These are phyloP conservation scores for Mus spicilegus DNA, from an alignment of 2,113 vertebrate genomes.

Conservation along the genomic window DNA sequence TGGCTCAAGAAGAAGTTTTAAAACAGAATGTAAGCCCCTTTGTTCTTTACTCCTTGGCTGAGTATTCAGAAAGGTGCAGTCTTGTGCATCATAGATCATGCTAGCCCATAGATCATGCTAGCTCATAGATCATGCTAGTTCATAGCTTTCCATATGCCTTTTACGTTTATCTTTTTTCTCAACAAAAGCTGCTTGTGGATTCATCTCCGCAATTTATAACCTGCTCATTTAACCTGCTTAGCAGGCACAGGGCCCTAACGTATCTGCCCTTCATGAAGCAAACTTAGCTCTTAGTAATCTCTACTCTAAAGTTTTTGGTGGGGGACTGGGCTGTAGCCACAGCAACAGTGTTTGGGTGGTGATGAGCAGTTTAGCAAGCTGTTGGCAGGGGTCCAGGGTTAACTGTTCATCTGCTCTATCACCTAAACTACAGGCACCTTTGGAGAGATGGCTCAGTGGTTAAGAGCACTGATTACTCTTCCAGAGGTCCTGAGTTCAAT, in stretches of 20 bases:
- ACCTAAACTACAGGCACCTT: neutral
- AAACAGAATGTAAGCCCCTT: neutral
- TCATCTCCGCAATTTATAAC: neutral
- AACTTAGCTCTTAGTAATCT: neutral
- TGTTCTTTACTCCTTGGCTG: neutral
- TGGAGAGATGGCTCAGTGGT: no score
- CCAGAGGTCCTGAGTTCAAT: no score
- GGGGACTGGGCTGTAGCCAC: neutral
- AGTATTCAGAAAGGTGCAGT: neutral
- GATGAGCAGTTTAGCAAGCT: neutral
- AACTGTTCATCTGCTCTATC: neutral
- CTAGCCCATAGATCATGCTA: neutral
- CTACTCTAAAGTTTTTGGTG: neutral
- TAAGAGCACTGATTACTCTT: no score
- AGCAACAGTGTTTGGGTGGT: no score
- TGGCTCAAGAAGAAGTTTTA: neutral
- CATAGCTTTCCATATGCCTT: neutral
- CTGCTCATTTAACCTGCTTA: neutral
- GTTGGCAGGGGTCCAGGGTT: neutral
- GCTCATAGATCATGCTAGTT: neutral
- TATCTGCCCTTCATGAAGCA: neutral
- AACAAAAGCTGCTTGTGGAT: neutral
- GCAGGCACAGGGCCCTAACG: neutral
- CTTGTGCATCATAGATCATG: no score
- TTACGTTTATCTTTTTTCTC: neutral